Evolutionary conservation across 2,888 invertebrate species (phyloP).

Genomic region (Liposcelis brunnea): DNA sequence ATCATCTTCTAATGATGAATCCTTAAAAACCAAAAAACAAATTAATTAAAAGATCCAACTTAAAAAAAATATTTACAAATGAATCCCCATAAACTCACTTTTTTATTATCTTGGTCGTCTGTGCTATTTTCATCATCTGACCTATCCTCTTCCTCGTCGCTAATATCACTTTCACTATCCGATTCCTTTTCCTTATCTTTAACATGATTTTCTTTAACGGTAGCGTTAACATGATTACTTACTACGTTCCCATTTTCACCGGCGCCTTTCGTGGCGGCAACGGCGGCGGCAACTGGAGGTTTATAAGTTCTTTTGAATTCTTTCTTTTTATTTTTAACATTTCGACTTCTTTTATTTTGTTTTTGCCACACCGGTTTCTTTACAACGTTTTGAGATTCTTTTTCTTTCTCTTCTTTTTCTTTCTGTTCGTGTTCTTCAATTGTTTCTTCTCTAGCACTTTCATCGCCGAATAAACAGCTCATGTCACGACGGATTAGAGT

Average conservation of each 20-base stretch:
- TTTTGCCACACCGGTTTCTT: constrained; percentile 74
- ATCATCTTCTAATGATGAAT: constrained; percentile 44
- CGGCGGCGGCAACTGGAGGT: constrained; percentile 14
- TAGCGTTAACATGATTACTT: constrained; percentile 19
- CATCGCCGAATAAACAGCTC: constrained; percentile 66
- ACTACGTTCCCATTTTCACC: constrained; percentile 23
- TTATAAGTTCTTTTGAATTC: constrained; percentile 22
- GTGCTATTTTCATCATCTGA: constrained; percentile 33
- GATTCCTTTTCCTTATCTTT: constrained; percentile 19
- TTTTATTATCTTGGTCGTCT: background rate
- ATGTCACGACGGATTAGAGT: constrained; percentile 65
- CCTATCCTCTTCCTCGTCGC: constrained; percentile 33
- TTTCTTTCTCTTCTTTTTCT: constrained; percentile 33
- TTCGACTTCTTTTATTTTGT: constrained; percentile 43
- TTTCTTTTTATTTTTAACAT: constrained; percentile 40
- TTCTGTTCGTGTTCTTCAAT: constrained; percentile 29
- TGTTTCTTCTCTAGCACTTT: constrained; percentile 28
- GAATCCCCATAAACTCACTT: constrained; percentile 1
- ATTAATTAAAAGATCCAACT: background rate
- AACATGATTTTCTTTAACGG: constrained; percentile 21
- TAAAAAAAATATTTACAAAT: background rate
- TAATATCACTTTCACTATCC: constrained; percentile 26
- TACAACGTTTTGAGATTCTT: constrained; percentile 30
- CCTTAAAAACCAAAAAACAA: constrained; percentile 20
- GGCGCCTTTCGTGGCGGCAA: constrained; percentile 12